Conservation (phyloP, 1,140 invertebrate genomes). For the Drosophila pallidifrons region DNA sequence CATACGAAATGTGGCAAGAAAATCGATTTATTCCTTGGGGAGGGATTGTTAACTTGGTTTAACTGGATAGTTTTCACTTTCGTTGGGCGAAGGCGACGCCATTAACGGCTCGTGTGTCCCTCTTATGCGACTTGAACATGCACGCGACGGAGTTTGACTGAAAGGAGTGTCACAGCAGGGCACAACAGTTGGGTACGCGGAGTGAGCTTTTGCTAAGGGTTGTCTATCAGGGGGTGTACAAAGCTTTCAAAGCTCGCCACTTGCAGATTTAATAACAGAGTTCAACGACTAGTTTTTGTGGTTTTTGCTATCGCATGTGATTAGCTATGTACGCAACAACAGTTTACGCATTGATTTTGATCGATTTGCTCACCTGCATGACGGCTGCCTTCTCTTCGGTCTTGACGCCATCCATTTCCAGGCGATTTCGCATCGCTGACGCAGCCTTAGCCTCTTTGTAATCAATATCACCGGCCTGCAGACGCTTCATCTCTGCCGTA, state of each 20-base stretch:
- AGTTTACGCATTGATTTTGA: constrained; percentile 1
- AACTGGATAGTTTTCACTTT: constrained; percentile 30
- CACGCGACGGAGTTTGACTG: constrained; percentile 72
- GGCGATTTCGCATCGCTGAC: constrained; percentile 87
- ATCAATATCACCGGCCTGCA: constrained; percentile 91
- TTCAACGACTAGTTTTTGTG: constrained; percentile 22
- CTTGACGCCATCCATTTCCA: constrained; percentile 91
- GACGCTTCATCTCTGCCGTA: constrained; percentile 90
- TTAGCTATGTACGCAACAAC: constrained; percentile 8
- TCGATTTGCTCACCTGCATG: constrained; percentile 87
- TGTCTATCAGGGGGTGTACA: neutral
- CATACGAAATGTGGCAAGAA: constrained; percentile 9
- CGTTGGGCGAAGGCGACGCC: constrained; percentile 19
- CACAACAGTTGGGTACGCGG: constrained; percentile 10
- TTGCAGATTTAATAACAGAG: constrained; percentile 13
- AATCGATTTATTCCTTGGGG: constrained; percentile 54
- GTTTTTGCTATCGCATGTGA: neutral
- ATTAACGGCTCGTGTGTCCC: constrained; percentile 54
- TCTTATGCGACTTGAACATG: constrained; percentile 73
- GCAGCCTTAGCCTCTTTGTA: constrained; percentile 91
- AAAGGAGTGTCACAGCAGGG: constrained; percentile 64
- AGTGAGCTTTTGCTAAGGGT: constrained; percentile 16
- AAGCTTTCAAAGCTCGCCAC: constrained; percentile 28
- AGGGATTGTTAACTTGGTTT: constrained; percentile 38
- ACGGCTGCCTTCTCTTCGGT: constrained; percentile 91